Evolutionary conservation across 1,140 invertebrate species (phyloP), one percentile per base, ranked within the genome.

Genomic region (Chionoecetes opilio): DNA sequence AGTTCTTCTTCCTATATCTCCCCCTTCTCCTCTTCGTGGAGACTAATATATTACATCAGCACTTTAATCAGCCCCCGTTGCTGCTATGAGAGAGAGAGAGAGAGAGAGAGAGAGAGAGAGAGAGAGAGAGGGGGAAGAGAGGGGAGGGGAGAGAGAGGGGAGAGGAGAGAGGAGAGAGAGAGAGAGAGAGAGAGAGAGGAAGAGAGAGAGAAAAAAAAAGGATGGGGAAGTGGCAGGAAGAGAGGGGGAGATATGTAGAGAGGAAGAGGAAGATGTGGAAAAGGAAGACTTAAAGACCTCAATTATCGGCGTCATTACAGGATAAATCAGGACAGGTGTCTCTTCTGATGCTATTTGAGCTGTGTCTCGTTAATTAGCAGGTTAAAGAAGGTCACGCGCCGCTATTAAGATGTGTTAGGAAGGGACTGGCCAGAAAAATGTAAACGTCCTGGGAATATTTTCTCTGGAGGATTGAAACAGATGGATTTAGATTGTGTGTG

Each of bases 221-320:
- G 86, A 26, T 8, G 26, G 86, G 21, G 34, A 88, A 26, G 37
- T 8, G 35, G 34, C n/a, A n/a, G 87, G 34, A 32, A 88, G 87
- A 32, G 87, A 88, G 87, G 34, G 87, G 35, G 31, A 88, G 87
- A 88, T 8, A 88, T 9, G 35, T n/a, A n/a, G n/a, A 35, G 86
- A 88, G 34, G 37, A 35, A 35, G 26, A 84, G 82, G 82, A n/a
- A 29, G 82, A 5, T 5, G 82, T 6, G 6, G 82, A n/a, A n/a
- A n/a, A 26, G 6, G 82, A 32, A 9, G 82, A 84, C 29, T 31
- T 34, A 32, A 32, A 86, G n/a, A 17, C 84, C 32, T 86, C 35
- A 86, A 75, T 75, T 75, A 75, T 75, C 63, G 63, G 63, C 21
- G 26, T 75, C 63, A 75, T 75, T 75, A 75, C n/a, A 26, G 21